phyloP scores from a whole-genome alignment of 2,888 invertebrate genomes.

The Hemithea aestivaria region DNA sequence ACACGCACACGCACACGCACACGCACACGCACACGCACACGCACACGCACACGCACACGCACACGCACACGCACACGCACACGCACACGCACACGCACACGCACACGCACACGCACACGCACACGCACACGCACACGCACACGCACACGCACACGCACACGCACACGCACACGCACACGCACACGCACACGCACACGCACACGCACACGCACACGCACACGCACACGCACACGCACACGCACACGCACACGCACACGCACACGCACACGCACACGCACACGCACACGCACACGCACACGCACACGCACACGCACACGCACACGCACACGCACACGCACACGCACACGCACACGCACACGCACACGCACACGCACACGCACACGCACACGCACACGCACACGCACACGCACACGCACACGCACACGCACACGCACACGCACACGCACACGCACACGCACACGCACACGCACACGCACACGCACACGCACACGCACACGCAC shows the following conservation, averaged over 20 bases:
- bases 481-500: background rate
- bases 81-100: conserved; percentile 26
- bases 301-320: conserved; percentile 28
- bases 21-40: conserved; percentile 1
- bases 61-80: conserved; percentile 26
- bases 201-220: conserved; percentile 28
- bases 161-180: conserved; percentile 29
- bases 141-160: conserved; percentile 29
- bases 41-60: conserved; percentile 4
- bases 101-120: conserved; percentile 29
- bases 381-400: conserved; percentile 28
- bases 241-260: conserved; percentile 28
- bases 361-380: conserved; percentile 28
- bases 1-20: conserved; percentile 2
- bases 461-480: background rate
- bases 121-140: conserved; percentile 29
- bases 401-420: conserved; percentile 27
- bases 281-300: conserved; percentile 27
- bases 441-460: conserved; percentile 27
- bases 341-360: conserved; percentile 28
- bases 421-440: conserved; percentile 28
- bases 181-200: conserved; percentile 30
- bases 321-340: conserved; percentile 27
- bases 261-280: conserved; percentile 28
- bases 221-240: conserved; percentile 27